Conservation (phyloP, 23 tunicate genomes). For the Aplidium turbinatum region DNA sequence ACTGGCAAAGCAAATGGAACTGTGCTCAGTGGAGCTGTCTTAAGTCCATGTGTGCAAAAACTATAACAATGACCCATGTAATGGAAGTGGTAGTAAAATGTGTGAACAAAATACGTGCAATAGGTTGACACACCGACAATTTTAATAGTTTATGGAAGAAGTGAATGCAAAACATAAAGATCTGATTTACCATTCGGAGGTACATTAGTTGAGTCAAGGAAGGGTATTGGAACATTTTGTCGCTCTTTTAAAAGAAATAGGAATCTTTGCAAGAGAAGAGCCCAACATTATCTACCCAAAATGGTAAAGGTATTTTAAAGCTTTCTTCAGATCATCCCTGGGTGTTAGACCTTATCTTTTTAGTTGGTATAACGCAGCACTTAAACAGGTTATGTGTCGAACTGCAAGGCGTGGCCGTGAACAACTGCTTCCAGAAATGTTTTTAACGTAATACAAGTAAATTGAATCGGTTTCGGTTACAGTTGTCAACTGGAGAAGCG, state of each 20-base stretch:
- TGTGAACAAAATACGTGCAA: constrained; percentile 13
- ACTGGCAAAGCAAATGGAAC: constrained; percentile 25
- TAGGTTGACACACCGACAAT: constrained; percentile 5
- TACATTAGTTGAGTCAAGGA: constrained; percentile 4
- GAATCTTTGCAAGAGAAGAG: neutral
- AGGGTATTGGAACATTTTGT: constrained; percentile 9
- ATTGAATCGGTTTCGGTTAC: constrained; percentile 3
- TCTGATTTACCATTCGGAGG: constrained; percentile 12
- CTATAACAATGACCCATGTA: constrained; percentile 20
- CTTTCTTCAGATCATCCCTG: constrained; percentile 12
- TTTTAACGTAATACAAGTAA: neutral
- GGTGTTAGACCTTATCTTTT: constrained; percentile 14
- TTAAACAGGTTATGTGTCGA: constrained; percentile 4
- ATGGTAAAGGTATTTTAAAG: neutral
- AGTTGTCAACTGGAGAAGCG: neutral
- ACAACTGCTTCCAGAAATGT: constrained; percentile 11
- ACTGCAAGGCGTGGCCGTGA: constrained; percentile 21
- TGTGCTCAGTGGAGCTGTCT: neutral
- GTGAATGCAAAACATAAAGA: constrained; percentile 4
- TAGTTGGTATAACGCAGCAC: constrained; percentile 15
- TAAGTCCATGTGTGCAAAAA: constrained; percentile 4
- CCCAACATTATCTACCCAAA: neutral
- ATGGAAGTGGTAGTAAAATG: constrained; percentile 17
- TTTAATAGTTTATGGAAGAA: constrained; percentile 16
- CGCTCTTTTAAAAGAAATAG: neutral